Evolutionary conservation across 2,113 vertebrate genomes (phyloP).

Genomic region (Dromiciops gliroides): DNA sequence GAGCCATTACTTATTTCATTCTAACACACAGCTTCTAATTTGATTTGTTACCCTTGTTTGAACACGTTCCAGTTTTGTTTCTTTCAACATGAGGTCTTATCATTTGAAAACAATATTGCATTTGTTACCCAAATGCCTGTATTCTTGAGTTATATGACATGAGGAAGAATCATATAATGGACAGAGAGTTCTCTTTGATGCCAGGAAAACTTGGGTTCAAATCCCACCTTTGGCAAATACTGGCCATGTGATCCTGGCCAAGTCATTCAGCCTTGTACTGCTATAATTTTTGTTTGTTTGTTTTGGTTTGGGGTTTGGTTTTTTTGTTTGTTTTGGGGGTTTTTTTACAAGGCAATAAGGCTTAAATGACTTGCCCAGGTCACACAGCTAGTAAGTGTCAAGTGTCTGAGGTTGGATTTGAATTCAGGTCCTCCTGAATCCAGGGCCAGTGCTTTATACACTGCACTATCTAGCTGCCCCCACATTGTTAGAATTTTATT

Average conservation of each 20-base stretch:
- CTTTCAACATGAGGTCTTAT: background rate
- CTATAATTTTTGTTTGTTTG: too few species aligned
- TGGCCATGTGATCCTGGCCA: background rate
- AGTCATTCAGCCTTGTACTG: background rate
- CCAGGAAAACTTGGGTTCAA: background rate
- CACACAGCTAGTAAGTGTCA: too few species aligned
- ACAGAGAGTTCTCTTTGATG: background rate
- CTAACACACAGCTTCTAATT: background rate
- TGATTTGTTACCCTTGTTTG: background rate
- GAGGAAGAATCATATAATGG: background rate
- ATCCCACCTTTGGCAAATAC: background rate
- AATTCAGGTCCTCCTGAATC: too few species aligned
- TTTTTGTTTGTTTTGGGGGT: too few species aligned
- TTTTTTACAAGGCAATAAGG: too few species aligned
- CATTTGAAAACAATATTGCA: conserved; percentile 60
- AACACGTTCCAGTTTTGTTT: background rate
- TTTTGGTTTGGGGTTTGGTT: too few species aligned
- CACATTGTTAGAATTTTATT: too few species aligned
- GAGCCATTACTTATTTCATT: background rate
- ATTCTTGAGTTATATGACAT: conserved; percentile 78
- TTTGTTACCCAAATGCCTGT: conserved; percentile 75
- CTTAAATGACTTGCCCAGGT: too few species aligned
- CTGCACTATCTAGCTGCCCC: too few species aligned
- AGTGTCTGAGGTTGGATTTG: too few species aligned
- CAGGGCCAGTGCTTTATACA: too few species aligned